phyloP scores from a whole-genome alignment of 2,888 invertebrate species.

The Trachelus stipa region DNA sequence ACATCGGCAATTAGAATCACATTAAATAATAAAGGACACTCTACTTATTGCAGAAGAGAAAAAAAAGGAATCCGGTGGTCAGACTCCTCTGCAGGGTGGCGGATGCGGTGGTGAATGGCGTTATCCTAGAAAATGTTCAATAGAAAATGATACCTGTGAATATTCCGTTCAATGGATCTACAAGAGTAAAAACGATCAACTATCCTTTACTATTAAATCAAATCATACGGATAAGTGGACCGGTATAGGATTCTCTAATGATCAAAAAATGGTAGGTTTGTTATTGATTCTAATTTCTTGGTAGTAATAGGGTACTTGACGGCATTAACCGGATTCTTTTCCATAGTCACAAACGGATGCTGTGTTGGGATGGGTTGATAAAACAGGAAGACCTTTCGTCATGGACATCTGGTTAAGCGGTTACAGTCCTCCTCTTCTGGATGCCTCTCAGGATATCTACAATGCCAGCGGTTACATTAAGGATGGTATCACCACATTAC shows the following conservation, averaged over 20 bases:
- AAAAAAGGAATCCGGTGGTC: slow-evolving; percentile 39
- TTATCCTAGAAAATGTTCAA: slow-evolving; percentile 77
- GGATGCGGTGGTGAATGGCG: slow-evolving; percentile 85
- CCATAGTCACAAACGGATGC: slow-evolving; percentile 86
- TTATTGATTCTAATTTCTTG: too few relatives aligned
- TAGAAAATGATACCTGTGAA: slow-evolving; percentile 77
- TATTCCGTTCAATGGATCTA: slow-evolving; percentile 87
- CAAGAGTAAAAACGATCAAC: slow-evolving; percentile 72
- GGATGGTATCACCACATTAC: slow-evolving; percentile 82
- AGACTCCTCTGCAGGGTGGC: slow-evolving; percentile 59
- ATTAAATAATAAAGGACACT: too few relatives aligned
- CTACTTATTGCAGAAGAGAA: slow-evolving; percentile 41
- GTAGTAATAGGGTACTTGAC: too few relatives aligned
- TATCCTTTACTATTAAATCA: slow-evolving; percentile 84
- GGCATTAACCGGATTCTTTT: too few relatives aligned
- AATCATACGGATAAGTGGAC: slow-evolving; percentile 87
- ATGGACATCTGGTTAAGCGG: slow-evolving; percentile 91
- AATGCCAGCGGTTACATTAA: slow-evolving; percentile 77
- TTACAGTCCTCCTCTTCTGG: slow-evolving; percentile 80
- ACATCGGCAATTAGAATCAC: too few relatives aligned
- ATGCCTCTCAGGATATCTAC: slow-evolving; percentile 79
- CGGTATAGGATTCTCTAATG: slow-evolving; percentile 88
- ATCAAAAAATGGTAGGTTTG: slow-evolving; percentile 81
- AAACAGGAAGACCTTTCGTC: slow-evolving; percentile 81
- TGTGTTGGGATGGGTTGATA: slow-evolving; percentile 89